These are phyloP conservation scores for Lamellibrachia luymesi DNA, from an alignment of 1,140 invertebrate genomes.

Conservation along the genomic window DNA sequence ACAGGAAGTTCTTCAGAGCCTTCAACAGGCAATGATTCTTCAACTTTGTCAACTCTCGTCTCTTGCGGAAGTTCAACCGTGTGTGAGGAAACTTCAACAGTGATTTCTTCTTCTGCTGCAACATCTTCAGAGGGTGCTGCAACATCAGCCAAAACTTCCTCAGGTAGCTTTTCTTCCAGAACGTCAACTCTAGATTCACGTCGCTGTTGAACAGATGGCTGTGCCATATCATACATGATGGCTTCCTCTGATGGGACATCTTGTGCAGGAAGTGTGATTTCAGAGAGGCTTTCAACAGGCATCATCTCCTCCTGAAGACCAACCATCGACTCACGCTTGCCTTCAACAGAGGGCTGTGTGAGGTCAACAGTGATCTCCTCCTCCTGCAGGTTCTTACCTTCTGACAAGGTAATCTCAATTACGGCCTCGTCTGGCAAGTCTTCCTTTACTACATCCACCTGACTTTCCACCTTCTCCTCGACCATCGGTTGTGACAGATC, in stretches of 20 bases:
- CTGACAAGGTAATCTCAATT: constrained; percentile 2
- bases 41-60: constrained; percentile 1
- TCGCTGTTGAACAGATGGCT: constrained; percentile 16
- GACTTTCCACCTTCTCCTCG: constrained; percentile 17
- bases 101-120: constrained; percentile 21
- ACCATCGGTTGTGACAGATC: constrained; percentile 20
- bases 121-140: neutral
- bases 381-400: constrained; percentile 18
- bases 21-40: constrained; percentile 17
- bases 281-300: constrained; percentile 11
- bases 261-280: constrained; percentile 4
- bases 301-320: constrained; percentile 12
- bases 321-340: constrained; percentile 13
- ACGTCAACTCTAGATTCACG: neutral
- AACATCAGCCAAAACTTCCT: constrained; percentile 17
- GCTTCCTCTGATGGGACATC: constrained; percentile 1
- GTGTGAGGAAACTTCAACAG: constrained; percentile 11
- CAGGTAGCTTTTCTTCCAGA: constrained; percentile 13
- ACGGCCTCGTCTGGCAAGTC: constrained; percentile 3
- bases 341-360: constrained; percentile 10
- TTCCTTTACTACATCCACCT: constrained; percentile 18
- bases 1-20: constrained; percentile 5
- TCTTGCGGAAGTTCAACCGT: neutral
- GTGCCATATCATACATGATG: neutral
- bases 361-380: constrained; percentile 27